These are phyloP conservation scores for Watsonalla cultraria DNA, from an alignment of 2,888 invertebrate genomes.

Conservation along the genomic window DNA sequence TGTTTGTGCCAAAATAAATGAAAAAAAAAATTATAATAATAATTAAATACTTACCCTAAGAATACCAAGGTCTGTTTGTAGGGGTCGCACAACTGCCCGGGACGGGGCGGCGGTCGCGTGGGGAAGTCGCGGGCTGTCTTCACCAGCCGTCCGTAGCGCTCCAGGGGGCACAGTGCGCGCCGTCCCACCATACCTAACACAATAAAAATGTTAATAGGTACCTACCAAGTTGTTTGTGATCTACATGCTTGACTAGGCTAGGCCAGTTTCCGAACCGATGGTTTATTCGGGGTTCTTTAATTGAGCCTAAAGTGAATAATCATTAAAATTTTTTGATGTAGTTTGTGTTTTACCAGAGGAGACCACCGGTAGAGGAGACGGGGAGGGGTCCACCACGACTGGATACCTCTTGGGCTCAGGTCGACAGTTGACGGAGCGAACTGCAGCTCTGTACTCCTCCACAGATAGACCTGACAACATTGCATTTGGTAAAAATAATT, in stretches of 20 bases:
- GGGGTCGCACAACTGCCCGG: conserved; percentile 64
- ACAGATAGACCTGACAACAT: conserved; percentile 45
- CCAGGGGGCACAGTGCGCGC: conserved; percentile 55
- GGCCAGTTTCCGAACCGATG: too few relatives aligned
- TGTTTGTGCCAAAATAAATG: too few relatives aligned
- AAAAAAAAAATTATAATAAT: too few relatives aligned
- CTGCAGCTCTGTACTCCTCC: conserved; percentile 56
- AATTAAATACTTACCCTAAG: conserved; percentile 57
- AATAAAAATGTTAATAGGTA: background rate
- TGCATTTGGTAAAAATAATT: background rate
- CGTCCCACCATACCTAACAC: conserved; percentile 55
- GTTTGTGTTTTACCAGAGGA: conserved; percentile 52
- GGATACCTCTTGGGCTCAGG: conserved; percentile 47
- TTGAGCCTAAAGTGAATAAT: too few relatives aligned
- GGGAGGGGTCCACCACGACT: conserved; percentile 56
- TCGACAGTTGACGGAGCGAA: conserved; percentile 54
- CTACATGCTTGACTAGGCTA: too few relatives aligned
- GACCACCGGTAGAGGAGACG: conserved; percentile 52
- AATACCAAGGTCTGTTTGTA: conserved; percentile 69
- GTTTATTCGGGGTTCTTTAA: too few relatives aligned
- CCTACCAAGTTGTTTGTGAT: background rate
- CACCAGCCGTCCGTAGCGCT: conserved; percentile 59
- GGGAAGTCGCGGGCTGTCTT: conserved; percentile 57
- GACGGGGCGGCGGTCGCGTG: conserved; percentile 49
- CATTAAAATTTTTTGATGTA: background rate